Evolutionary conservation across 2,888 invertebrate species (phyloP), one percentile per base, ranked within the genome.

Genomic region (Troilus luridus): DNA sequence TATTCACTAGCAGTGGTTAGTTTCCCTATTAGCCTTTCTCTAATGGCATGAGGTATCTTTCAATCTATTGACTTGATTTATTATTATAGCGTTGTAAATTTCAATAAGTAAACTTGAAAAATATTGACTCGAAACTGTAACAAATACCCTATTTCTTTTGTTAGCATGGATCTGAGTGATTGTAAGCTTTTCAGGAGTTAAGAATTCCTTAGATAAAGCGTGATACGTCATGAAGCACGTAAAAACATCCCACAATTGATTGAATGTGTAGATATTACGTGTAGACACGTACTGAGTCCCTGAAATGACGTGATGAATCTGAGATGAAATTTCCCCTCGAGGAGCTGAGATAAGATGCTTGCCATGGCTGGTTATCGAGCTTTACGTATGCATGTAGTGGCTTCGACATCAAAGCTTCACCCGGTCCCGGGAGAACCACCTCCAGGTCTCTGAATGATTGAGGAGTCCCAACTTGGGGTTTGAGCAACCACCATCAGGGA

Each of bases 251-350:
- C n/a, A 10, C 64, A 11, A 64, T n/a, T 64, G 64, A 24, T 64
- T 64, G 64, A 64, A 64, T 64, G n/a, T 24, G 11, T n/a, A n/a
- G n/a, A n/a, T n/a, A n/a, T n/a, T n/a, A n/a, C n/a, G n/a, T n/a
- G n/a, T n/a, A 2, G 1, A n/a, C 64, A 7, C 7, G 19, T 62
- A 19, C 21, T 21, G 21, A 1, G 62, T n/a, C n/a, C 9, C 64
- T n/a, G 64, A 11, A n/a, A 24, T 64, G n/a, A 64, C 24, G 64
- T 64, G 72, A 77, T 77, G 72, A 77, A 77, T 77, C 72, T 77
- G 19, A 27, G 41, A 77, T 77, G 19, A 72, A 72, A 27, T 72
- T 72, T 14, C 14, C 0, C 12, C 24, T 24, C 12, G 12, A 27
- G 12, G 6, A 41, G 27, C 10, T 21, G 7, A 41, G 72, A 7